Conservation (phyloP, 2,888 invertebrate genomes). For the Helicoverpa assulta region DNA sequence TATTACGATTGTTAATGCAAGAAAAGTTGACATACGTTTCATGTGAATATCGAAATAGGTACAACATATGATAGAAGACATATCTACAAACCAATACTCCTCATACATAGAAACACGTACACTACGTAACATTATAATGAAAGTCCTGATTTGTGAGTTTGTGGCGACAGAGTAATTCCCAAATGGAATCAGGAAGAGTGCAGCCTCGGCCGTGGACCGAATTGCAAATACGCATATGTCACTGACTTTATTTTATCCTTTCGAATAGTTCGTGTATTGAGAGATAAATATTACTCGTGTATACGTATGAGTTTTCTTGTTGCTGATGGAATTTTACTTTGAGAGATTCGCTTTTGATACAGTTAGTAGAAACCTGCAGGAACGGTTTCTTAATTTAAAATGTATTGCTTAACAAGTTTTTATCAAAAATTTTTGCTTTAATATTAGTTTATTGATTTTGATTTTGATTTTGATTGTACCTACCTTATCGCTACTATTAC, state of each 20-base stretch:
- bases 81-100: not conserved
- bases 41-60: not conserved
- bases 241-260: conserved; percentile 79
- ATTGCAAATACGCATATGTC: conserved; percentile 87
- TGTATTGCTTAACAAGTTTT: not conserved
- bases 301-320: conserved; percentile 24
- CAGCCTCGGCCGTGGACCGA: conserved; percentile 82
- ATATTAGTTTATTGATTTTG: too few species aligned
- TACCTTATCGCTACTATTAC: too few species aligned
- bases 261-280: conserved; percentile 58
- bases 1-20: not conserved
- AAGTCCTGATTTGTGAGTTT: conserved; percentile 88
- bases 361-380: not conserved
- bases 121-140: conserved; percentile 76
- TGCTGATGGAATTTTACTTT: conserved; percentile 19
- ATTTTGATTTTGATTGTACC: too few species aligned
- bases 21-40: not conserved
- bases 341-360: not conserved
- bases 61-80: not conserved
- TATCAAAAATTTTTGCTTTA: too few species aligned
- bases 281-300: conserved; percentile 44
- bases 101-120: conserved; percentile 28
- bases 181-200: conserved; percentile 89
- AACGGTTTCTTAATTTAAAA: not conserved
- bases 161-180: conserved; percentile 87